Evolutionary conservation across 2,797 vertebrate species (phyloP), one percentile per base, ranked within the genome.

Genomic region (Fringilla coelebs): DNA sequence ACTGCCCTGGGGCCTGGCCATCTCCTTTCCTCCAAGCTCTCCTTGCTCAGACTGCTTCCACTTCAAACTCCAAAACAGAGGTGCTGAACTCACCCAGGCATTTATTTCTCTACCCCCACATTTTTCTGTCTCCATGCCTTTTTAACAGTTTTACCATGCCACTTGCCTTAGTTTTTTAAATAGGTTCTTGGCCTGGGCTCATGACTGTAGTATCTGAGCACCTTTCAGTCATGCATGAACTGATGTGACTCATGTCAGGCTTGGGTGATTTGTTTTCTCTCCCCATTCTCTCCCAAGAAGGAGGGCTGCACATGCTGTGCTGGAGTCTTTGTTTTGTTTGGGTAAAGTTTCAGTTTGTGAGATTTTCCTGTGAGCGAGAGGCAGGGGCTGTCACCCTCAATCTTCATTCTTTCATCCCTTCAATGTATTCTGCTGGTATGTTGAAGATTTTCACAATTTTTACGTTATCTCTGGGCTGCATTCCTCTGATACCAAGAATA

Each of bases 221-320:
- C 90, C 54, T 93, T 81, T 61, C 93, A 96, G 94, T 93, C 94
- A 93, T 93, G 94, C 94, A 76, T 96, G 68, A 91, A 94, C 71
- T 66, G 80, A 94, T 82, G 93, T 82, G 93, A 76, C 72, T 90
- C 72, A 81, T 24, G 90, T 90, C 95, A 89, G 88, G 48, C 74
- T 84, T 2, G 17, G 41, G 67, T 86, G 93, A 96, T 95, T 96
- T 94, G 85, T 95, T 96, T 91, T 92, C 62, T 80, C 54, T 89
- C 57, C 54, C 32, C 52, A 68, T 94, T 94, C 85, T 78, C 79
- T 94, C 60, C 34, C 74, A 55, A 26, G 90, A 70, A 79, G 54
- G 71, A 94, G 83, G 75, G 67, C 68, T 91, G 60, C 61, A 73
- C 76, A 67, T 85, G 85, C 91, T 93, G 80, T 74, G 94, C 85